These are phyloP conservation scores for Percopsis omiscomaycus DNA, from an alignment of 2,797 vertebrate genomes.

Conservation along the genomic window DNA sequence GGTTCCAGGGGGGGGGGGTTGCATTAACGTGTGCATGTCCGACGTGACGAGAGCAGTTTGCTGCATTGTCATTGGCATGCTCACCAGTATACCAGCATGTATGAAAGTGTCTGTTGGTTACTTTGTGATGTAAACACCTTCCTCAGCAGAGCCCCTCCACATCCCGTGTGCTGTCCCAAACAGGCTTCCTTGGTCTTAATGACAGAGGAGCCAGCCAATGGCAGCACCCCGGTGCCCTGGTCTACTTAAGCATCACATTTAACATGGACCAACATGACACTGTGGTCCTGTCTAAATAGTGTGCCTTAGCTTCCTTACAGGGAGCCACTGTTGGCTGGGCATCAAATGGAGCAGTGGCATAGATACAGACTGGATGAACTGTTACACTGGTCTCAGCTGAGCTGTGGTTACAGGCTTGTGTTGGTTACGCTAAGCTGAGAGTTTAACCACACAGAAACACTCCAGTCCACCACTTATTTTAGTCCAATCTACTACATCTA, in stretches of 20 bases:
- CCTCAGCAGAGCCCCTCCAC: not conserved
- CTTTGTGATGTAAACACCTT: slow-evolving; percentile 1
- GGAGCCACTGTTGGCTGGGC: not conserved
- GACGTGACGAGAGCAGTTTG: too few species aligned
- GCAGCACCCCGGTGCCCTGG: not conserved
- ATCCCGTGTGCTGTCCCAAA: slow-evolving; percentile 1
- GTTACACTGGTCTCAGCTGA: slow-evolving; percentile 15
- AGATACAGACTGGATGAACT: slow-evolving; percentile 13
- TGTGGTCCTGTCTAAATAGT: not conserved
- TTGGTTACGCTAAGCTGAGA: too few species aligned
- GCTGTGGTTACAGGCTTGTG: too few species aligned
- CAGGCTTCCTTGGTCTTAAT: not conserved
- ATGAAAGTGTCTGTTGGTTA: not conserved
- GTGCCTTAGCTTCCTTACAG: slow-evolving; percentile 3
- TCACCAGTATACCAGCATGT: too few species aligned
- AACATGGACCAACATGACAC: not conserved
- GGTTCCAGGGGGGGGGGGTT: too few species aligned
- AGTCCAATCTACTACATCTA: too few species aligned
- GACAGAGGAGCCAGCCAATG: not conserved
- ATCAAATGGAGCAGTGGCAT: slow-evolving; percentile 20
- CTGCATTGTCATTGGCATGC: too few species aligned
- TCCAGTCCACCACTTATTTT: too few species aligned
- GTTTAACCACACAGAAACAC: too few species aligned
- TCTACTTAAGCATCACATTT: not conserved
- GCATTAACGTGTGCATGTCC: too few species aligned